A percentile compares a stretch with the other conserved stretches of the same genome.
These are phyloP conservation scores for Stigmatopora argus DNA, from an alignment of 2,113 vertebrate species.

Conservation along the genomic window DNA sequence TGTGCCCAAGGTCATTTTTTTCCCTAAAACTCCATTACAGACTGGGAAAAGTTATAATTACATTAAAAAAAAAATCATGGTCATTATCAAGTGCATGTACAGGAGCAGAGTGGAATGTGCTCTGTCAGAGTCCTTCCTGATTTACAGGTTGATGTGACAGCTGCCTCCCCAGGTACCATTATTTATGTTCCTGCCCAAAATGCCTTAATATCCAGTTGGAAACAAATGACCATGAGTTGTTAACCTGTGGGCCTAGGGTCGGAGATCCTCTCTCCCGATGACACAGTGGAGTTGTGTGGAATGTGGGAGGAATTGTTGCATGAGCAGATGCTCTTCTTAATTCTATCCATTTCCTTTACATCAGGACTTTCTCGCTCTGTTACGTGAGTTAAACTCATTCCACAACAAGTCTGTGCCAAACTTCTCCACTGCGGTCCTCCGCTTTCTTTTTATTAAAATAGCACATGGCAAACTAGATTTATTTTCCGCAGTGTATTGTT, in stretches of 20 bases:
- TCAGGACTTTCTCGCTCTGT: background rate
- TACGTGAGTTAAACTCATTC: conserved; percentile 7
- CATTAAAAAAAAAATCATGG: conserved; percentile 7
- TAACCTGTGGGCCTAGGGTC: conserved; percentile 67
- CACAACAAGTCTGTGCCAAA: conserved; percentile 15
- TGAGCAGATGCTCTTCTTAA: conserved; percentile 41
- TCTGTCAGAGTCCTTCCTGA: conserved; percentile 56
- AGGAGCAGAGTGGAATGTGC: conserved; percentile 57
- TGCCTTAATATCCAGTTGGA: conserved; percentile 63
- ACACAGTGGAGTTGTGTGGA: conserved; percentile 51
- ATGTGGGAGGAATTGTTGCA: conserved; percentile 66
- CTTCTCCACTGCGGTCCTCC: conserved; percentile 18
- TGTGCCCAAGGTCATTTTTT: conserved; percentile 3
- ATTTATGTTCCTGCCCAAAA: conserved; percentile 63
- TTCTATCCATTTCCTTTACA: conserved; percentile 26
- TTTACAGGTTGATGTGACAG: conserved; percentile 54
- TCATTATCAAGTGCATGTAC: conserved; percentile 45
- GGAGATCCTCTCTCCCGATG: conserved; percentile 45
- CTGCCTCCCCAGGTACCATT: conserved; percentile 45
- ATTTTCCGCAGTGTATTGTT: conserved; percentile 18
- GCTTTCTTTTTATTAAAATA: conserved; percentile 25
- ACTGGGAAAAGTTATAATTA: background rate
- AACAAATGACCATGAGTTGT: conserved; percentile 69
- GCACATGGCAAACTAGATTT: conserved; percentile 23
- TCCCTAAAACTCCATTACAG: conserved; percentile 8